Conservation (phyloP, 2,797 vertebrate species). For the Florisuga fusca region DNA sequence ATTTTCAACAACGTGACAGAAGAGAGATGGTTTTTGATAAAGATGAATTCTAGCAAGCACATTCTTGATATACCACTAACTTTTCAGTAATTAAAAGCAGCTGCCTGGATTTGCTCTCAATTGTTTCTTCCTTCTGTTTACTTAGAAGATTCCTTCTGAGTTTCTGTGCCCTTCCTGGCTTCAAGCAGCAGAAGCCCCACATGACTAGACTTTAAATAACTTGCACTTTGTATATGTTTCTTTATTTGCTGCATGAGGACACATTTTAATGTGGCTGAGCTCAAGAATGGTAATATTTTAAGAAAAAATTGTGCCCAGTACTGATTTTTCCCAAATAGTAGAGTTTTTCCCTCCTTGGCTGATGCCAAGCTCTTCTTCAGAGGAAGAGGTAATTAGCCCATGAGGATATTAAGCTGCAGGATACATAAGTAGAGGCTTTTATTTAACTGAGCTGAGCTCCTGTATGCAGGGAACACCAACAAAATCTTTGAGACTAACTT, state of each 20-base stretch:
- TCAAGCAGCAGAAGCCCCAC: conserved; percentile 65
- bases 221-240: conserved; percentile 76
- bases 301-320: background rate
- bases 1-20: conserved; percentile 46
- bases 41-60: conserved; percentile 12
- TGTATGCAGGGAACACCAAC: background rate
- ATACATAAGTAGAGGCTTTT: background rate
- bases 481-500: background rate
- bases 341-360: background rate
- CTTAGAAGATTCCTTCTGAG: conserved; percentile 24
- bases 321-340: background rate
- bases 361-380: background rate
- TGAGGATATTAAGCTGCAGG: background rate
- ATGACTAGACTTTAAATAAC: conserved; percentile 59
- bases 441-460: background rate
- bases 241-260: conserved; percentile 71
- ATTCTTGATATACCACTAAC: conserved; percentile 49
- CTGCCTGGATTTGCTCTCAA: conserved; percentile 39
- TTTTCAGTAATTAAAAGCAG: conserved; percentile 46
- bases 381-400: background rate
- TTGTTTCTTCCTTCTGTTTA: conserved; percentile 50
- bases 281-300: conserved; percentile 16
- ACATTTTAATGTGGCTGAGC: conserved; percentile 61
- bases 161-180: conserved; percentile 55
- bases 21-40: background rate